These are phyloP conservation scores for Eledone cirrhosa DNA, from an alignment of 2,888 invertebrate genomes.

Conservation along the genomic window DNA sequence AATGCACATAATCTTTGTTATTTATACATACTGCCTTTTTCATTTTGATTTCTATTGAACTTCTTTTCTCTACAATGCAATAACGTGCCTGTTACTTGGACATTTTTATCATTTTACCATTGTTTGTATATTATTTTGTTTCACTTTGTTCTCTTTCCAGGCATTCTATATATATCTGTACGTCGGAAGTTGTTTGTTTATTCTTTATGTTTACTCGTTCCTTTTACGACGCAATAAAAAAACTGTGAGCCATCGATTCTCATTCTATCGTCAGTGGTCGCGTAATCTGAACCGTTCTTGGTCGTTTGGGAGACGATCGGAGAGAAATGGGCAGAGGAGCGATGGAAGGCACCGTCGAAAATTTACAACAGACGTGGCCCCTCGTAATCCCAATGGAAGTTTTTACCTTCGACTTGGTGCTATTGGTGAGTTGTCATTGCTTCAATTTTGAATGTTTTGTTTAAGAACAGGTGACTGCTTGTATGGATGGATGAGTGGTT, in stretches of 20 bases:
- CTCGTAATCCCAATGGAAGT: slow-evolving; percentile 42
- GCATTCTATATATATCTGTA: slow-evolving; percentile 51
- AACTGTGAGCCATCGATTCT: slow-evolving; percentile 32
- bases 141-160: slow-evolving; percentile 34
- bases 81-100: too few relatives aligned
- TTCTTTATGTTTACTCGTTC: slow-evolving; percentile 45
- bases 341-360: slow-evolving; percentile 33
- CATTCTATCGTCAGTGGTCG: slow-evolving; percentile 36
- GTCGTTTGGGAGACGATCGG: slow-evolving; percentile 24
- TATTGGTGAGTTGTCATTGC: slow-evolving; percentile 39
- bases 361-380: slow-evolving; percentile 37
- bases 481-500: neutral
- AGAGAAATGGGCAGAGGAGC: neutral
- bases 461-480: neutral
- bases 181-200: slow-evolving; percentile 44
- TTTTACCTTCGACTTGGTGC: slow-evolving; percentile 50
- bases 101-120: neutral
- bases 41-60: too few relatives aligned
- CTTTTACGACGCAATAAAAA: slow-evolving; percentile 40
- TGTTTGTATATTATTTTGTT: neutral
- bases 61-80: too few relatives aligned
- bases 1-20: too few relatives aligned
- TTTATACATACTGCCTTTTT: too few relatives aligned
- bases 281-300: slow-evolving; percentile 34
- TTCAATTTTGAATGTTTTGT: neutral